Conservation (phyloP, 2,888 invertebrate species). For the Phaonia tiefii region DNA sequence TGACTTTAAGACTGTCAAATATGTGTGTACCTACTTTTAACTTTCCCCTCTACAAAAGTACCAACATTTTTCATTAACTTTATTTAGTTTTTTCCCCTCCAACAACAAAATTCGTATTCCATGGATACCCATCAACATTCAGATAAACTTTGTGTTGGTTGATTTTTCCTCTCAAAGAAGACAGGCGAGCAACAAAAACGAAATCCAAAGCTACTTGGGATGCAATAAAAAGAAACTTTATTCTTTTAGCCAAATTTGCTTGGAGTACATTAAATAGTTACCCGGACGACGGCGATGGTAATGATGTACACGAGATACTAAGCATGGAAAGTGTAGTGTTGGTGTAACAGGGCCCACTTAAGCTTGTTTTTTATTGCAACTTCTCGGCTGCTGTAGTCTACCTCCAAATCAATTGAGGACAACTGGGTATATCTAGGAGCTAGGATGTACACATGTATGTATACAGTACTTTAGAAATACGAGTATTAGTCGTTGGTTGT, state of each 20-base stretch:
- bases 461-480: background rate
- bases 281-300: background rate
- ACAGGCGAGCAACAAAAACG: background rate
- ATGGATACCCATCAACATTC: conserved; percentile 45
- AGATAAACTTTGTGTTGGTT: conserved; percentile 45
- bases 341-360: conserved; percentile 42
- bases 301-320: background rate
- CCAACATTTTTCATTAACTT: conserved; percentile 44
- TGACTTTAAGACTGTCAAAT: no score
- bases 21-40: no score
- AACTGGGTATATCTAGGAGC: background rate
- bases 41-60: background rate
- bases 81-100: conserved; percentile 33
- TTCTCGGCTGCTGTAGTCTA: background rate
- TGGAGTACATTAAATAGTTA: background rate
- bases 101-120: conserved; percentile 16
- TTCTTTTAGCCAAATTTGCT: conserved; percentile 52
- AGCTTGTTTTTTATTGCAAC: conserved; percentile 30
- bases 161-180: conserved; percentile 8
- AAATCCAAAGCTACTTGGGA: background rate
- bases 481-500: background rate
- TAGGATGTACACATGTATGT: background rate
- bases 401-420: conserved; percentile 11
- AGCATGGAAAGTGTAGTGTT: background rate
- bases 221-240: conserved; percentile 16